phyloP scores from a whole-genome alignment of 1,140 invertebrate genomes.

The Brachionus manjavacas region DNA sequence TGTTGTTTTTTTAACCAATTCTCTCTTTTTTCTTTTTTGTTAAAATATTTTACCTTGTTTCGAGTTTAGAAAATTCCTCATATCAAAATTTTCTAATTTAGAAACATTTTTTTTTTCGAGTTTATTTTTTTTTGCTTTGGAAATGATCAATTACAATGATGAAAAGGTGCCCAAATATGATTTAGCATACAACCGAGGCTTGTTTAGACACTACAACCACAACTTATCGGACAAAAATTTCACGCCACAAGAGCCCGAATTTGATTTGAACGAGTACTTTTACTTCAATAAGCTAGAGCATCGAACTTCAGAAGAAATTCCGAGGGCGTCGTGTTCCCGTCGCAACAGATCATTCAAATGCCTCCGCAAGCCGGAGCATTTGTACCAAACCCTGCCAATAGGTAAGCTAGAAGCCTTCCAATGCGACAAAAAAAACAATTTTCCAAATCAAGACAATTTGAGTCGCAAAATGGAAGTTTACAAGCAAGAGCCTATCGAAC shows the following conservation, averaged over 20 bases:
- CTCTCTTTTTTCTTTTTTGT: neutral
- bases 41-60: neutral
- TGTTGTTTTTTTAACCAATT: neutral
- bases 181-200: neutral
- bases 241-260: neutral
- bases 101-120: conserved; percentile 2
- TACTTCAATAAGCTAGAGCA: neutral
- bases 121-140: neutral
- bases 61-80: neutral
- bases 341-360: neutral
- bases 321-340: neutral
- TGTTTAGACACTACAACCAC: neutral
- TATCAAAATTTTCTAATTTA: neutral
- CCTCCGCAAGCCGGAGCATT: neutral
- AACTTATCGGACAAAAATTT: neutral
- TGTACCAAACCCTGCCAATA: neutral
- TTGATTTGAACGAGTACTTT: conserved; percentile 1
- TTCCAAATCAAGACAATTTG: neutral
- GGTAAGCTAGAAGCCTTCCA: neutral
- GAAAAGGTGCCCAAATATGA: neutral
- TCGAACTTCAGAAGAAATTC: neutral
- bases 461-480: neutral
- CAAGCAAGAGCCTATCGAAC: neutral
- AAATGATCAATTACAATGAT: conserved; percentile 21
- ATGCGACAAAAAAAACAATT: no score